Evolutionary conservation across 1,140 invertebrate species (phyloP), one percentile per base, ranked within the genome.

Genomic region (Theocolax elegans): DNA sequence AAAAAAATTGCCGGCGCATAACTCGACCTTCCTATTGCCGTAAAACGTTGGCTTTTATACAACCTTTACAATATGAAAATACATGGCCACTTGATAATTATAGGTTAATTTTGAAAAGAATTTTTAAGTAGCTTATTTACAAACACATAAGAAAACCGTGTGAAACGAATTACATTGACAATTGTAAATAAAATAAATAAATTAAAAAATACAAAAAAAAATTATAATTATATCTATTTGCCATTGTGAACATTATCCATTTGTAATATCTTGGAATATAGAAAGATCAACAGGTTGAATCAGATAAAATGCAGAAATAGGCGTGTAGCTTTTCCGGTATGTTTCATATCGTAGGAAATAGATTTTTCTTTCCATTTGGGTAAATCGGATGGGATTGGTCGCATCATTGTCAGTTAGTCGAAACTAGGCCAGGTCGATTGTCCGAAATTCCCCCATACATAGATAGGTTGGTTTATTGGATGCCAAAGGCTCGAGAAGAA

Each of bases 311-410:
- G 10, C 1, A 9, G 25, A 42, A 40, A n/a, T n/a, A n/a, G n/a
- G 46, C 40, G 58, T 35, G 27, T 15, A 58, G 53, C 49, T 46
- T 58, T 67, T 58, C 23, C 19, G 4, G 31, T 10, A 23, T 9
- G 17, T n/a, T 35, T 38, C 65, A 59, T 49, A 29, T 67, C 42
- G 10, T 9, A 67, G 8, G 40, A 56, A 40, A 42, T 42, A 42
- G 44, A 53, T 17, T 68, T 44, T 66, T 53, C 49, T 46, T 56
- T 35, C 10, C 17, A 23, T 35, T 35, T 10, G 31, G 13, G 15
- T 31, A 13, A 53, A 35, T 53, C 59, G 67, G 58, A 69, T 31
- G 46, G 66, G 66, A 42, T 67, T 60, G 66, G 66, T 60, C 66
- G 17, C 44, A 31, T 68, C 31, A 60, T 60, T 53, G 66, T 68